Base-by-base conservation (phyloP, 1,140 invertebrate genomes). In the Wiebesia pumilae region DNA sequence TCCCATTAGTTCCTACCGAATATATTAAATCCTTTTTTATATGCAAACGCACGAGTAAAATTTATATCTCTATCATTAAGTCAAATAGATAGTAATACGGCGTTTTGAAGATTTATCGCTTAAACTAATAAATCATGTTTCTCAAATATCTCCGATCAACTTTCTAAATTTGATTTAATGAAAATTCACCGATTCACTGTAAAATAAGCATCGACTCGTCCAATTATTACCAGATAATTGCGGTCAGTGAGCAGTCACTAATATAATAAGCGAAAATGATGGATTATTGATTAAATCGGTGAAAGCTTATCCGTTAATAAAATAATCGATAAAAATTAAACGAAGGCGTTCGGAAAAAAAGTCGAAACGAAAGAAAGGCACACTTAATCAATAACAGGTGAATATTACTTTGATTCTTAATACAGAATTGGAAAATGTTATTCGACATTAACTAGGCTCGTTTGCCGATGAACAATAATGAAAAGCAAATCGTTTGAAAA, bases 81-180 rank as follows among this genome's bases (percentile, higher is more conserved):
- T 65, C 4, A 65, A 65, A 30, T 12, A 12, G 4, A n/a, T 65
- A n/a, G 27, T 65, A n/a, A 65, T 65, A 7, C n/a, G 3, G n/a
- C 24, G 24, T 35, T 12, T 1, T 10, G 62, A 30, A 67, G 0
- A 35, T 33, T 69, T 69, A 69, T 33, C 12, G 6, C 12, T 69
- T 33, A 69, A 69, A 33, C 65, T 33, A 33, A 69, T 33, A 69
- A 69, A 69, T 69, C n/a, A 69, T 12, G 27, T 62, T 33, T 30
- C 12, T 33, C 21, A 33, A 69, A 35, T n/a, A 12, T 16, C 0
- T 35, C 0, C 3, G 6, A 33, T 12, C 30, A 33, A 69, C 30
- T 69, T 69, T 69, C n/a, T 69, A 33, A 69, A 33, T 65, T n/a
- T 30, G n/a, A 35, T 69, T 69, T 69, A 69, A 30, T 69, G 65